phyloP scores from a whole-genome alignment of 2,888 invertebrate species.

The Nephrocerus scutellatus region DNA sequence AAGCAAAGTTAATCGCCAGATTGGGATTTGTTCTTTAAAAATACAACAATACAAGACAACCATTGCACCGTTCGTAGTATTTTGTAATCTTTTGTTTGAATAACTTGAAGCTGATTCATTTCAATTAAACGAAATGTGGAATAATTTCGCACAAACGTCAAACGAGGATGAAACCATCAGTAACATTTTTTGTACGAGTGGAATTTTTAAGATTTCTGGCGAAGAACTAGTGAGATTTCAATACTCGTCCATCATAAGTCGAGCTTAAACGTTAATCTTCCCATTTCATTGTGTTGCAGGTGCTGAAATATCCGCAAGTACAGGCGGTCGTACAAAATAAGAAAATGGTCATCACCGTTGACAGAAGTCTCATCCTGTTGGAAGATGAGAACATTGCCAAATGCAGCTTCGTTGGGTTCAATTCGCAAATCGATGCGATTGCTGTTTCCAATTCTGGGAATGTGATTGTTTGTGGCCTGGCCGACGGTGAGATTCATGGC shows the following conservation, averaged over 20 bases:
- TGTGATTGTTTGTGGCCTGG: constrained; percentile 40
- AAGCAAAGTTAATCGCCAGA: too few relatives aligned
- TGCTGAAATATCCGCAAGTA: constrained; percentile 36
- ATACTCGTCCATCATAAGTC: not conserved
- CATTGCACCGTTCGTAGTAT: too few relatives aligned
- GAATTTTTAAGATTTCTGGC: constrained; percentile 41
- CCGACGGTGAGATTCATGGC: constrained; percentile 44
- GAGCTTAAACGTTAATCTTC: not conserved
- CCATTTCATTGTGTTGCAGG: constrained; percentile 23
- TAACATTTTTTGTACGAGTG: constrained; percentile 41
- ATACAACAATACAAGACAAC: too few relatives aligned
- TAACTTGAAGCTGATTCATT: too few relatives aligned
- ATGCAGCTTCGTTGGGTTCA: constrained; percentile 39
- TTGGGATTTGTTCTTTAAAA: too few relatives aligned
- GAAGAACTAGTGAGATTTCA: constrained; percentile 33
- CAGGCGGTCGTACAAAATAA: constrained; percentile 38
- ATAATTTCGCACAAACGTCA: constrained; percentile 37
- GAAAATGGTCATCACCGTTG: constrained; percentile 41
- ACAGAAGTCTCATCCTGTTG: constrained; percentile 38
- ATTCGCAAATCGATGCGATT: constrained; percentile 37
- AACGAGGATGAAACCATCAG: constrained; percentile 44
- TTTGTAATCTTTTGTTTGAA: too few relatives aligned
- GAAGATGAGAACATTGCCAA: constrained; percentile 42
- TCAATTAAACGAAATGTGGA: constrained; percentile 47
- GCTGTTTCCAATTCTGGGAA: constrained; percentile 40